These are phyloP conservation scores for Silurus meridionalis DNA, from an alignment of 2,113 vertebrate genomes.

Conservation along the genomic window DNA sequence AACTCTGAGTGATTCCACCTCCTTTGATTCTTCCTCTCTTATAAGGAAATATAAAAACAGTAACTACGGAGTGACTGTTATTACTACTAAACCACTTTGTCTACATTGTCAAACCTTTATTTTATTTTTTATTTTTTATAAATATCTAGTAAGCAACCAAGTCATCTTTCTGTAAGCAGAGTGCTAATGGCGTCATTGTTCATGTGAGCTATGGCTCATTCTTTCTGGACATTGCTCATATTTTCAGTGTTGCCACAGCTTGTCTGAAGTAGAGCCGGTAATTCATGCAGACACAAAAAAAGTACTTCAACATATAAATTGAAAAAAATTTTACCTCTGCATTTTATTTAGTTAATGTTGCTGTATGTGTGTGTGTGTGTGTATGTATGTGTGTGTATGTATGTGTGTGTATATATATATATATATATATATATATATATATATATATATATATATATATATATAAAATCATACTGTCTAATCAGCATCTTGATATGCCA, in stretches of 20 bases:
- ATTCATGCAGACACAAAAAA: no score
- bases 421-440: no score
- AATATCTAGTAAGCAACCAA: not conserved
- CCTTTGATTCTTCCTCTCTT: not conserved
- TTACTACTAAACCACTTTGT: conserved; percentile 1
- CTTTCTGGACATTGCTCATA: not conserved
- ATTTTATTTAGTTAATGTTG: no score
- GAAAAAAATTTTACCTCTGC: no score
- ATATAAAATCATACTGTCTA: no score
- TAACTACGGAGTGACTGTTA: not conserved
- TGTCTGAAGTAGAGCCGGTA: not conserved
- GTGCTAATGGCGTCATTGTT: not conserved
- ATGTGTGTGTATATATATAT: no score
- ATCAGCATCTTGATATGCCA: no score
- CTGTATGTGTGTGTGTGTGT: no score
- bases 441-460: no score
- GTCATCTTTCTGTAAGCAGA: conserved; percentile 3
- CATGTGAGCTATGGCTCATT: not conserved
- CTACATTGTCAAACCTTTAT: not conserved
- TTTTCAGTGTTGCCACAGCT: not conserved
- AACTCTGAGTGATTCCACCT: not conserved
- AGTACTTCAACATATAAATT: no score
- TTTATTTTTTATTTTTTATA: no score
- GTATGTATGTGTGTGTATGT: no score
- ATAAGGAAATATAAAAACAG: not conserved